These are phyloP conservation scores for Chunga burmeisteri DNA, from an alignment of 2,113 vertebrate species.

Conservation along the genomic window DNA sequence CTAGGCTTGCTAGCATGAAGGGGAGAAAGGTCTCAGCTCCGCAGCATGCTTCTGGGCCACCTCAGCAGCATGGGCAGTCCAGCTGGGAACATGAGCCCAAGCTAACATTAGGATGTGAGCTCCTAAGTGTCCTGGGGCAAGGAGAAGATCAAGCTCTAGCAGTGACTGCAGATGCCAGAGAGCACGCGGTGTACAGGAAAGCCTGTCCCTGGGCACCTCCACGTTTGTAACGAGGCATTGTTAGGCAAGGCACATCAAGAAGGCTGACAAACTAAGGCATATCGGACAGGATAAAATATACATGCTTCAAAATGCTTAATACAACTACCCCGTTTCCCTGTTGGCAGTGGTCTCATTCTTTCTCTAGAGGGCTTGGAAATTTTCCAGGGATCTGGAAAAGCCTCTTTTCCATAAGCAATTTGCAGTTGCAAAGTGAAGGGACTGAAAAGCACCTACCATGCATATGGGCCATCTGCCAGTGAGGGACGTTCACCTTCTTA, in stretches of 20 bases:
- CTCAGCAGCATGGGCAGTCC: background rate
- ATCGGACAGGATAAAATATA: background rate
- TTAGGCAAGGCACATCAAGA: background rate
- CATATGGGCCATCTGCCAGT: conserved; percentile 98
- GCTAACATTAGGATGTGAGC: background rate
- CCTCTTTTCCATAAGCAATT: background rate
- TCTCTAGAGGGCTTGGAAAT: background rate
- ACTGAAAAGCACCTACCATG: conserved; percentile 78
- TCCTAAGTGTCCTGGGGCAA: rapidly evolving
- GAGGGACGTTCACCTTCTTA: conserved; percentile 95
- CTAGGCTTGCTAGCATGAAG: background rate
- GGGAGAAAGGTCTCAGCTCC: background rate
- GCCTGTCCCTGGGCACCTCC: background rate
- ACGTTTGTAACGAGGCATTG: rapidly evolving
- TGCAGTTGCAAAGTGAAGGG: background rate
- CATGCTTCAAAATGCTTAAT: background rate
- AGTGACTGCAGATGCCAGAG: background rate
- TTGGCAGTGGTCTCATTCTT: background rate
- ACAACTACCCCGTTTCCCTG: background rate
- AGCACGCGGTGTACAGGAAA: background rate
- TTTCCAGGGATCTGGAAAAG: background rate
- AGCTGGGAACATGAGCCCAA: background rate
- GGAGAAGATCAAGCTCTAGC: background rate
- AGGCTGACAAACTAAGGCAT: background rate
- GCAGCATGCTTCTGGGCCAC: background rate